Conservation (phyloP, 23 tunicate species). For the Diplosoma virens region DNA sequence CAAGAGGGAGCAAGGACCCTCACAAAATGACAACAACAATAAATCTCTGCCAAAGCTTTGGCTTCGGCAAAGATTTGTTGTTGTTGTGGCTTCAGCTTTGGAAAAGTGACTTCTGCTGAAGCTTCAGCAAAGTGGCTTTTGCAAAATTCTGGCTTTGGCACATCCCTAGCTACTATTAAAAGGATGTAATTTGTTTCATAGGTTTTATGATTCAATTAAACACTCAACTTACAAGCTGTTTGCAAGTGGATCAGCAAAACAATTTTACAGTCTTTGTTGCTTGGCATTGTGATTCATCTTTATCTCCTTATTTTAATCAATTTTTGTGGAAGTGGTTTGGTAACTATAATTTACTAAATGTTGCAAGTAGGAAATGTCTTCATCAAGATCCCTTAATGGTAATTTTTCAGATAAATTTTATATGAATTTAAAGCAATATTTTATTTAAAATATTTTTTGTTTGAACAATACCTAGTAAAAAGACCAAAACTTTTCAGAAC, state of each 20-base stretch:
- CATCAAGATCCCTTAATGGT: neutral
- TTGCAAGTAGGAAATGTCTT: conserved; percentile 35
- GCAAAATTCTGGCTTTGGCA: too few species aligned
- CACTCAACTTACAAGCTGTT: neutral
- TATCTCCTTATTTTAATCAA: conserved; percentile 6
- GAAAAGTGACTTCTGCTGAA: too few species aligned
- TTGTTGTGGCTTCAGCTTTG: too few species aligned
- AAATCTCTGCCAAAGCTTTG: too few species aligned
- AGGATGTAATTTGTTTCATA: neutral
- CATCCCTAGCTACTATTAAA: too few species aligned
- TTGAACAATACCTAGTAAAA: neutral
- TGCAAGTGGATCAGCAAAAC: neutral
- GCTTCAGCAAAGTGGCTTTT: too few species aligned
- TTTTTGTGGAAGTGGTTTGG: conserved; percentile 63
- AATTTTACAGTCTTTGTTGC: conserved; percentile 15
- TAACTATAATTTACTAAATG: conserved; percentile 28
- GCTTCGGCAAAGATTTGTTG: too few species aligned
- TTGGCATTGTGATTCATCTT: conserved; percentile 33
- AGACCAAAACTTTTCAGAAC: neutral
- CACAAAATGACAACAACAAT: too few species aligned
- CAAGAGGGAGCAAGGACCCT: too few species aligned
- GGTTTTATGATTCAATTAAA: neutral
- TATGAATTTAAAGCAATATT: neutral
- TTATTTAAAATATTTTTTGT: too few species aligned
- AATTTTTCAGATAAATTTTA: neutral